These are phyloP conservation scores for Gila orcuttii DNA, from an alignment of 2,113 vertebrate species.

Conservation along the genomic window DNA sequence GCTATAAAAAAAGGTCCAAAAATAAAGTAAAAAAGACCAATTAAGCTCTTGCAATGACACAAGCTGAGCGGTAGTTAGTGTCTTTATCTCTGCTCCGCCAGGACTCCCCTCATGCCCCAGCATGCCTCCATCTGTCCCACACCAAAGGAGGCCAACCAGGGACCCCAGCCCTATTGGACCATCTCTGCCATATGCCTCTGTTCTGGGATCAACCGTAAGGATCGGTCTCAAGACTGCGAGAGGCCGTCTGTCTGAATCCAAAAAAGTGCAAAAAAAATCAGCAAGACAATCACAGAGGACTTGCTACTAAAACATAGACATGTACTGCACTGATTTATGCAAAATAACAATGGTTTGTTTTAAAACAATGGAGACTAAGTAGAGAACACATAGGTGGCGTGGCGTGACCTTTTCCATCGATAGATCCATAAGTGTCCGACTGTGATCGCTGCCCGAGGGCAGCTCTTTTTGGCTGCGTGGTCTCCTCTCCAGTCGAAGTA, in stretches of 20 bases:
- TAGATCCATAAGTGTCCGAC: constrained; percentile 19
- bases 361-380: background rate
- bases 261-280: background rate
- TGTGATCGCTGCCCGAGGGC: background rate
- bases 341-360: background rate
- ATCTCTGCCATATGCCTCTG: constrained; percentile 51
- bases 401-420: constrained; percentile 15
- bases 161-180: constrained; percentile 34
- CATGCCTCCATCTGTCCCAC: constrained; percentile 54
- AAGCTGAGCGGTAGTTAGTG: constrained; percentile 1
- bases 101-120: constrained; percentile 46
- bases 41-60: background rate
- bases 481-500: constrained; percentile 16
- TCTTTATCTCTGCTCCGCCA: constrained; percentile 33
- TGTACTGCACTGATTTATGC: background rate
- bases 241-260: background rate
- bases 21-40: background rate
- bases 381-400: background rate
- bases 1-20: background rate
- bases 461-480: constrained; percentile 6
- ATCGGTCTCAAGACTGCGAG: background rate
- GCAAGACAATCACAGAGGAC: background rate
- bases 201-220: background rate
- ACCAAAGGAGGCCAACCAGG: constrained; percentile 42
- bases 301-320: background rate